phyloP scores from a whole-genome alignment of 2,888 invertebrate genomes.

The Harpagoxenus sublaevis region DNA sequence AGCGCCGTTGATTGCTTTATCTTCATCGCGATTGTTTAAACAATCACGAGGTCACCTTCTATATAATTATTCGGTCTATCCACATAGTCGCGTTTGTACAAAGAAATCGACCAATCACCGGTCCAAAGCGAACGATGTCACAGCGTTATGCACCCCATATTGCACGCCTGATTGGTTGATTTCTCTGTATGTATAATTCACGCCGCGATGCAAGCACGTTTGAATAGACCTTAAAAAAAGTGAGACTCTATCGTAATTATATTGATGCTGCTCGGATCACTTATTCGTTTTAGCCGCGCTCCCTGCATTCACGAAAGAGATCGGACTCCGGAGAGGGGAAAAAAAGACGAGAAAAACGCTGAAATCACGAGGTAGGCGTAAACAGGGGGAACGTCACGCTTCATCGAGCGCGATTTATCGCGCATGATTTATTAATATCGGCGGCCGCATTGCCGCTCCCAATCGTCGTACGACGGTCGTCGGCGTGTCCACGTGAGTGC shows the following conservation, averaged over 20 bases:
- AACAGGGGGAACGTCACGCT: not conserved
- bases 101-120: not conserved
- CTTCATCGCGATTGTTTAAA: not conserved
- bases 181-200: not conserved
- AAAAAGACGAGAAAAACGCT: not conserved
- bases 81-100: not conserved
- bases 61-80: not conserved
- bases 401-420: not conserved
- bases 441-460: not conserved
- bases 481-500: not conserved
- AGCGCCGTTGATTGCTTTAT: not conserved
- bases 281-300: not conserved
- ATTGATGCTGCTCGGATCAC: not conserved
- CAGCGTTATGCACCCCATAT: not conserved
- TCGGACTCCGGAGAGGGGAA: too few species aligned
- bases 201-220: not conserved
- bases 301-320: not conserved
- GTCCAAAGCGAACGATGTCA: not conserved
- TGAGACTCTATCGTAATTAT: not conserved
- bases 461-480: not conserved
- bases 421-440: slow-evolving; percentile 12
- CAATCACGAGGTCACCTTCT: not conserved
- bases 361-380: not conserved
- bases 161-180: not conserved
- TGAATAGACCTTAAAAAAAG: not conserved